These are phyloP conservation scores for Ophiodon elongatus DNA, from an alignment of 2,113 vertebrate genomes.

Conservation along the genomic window DNA sequence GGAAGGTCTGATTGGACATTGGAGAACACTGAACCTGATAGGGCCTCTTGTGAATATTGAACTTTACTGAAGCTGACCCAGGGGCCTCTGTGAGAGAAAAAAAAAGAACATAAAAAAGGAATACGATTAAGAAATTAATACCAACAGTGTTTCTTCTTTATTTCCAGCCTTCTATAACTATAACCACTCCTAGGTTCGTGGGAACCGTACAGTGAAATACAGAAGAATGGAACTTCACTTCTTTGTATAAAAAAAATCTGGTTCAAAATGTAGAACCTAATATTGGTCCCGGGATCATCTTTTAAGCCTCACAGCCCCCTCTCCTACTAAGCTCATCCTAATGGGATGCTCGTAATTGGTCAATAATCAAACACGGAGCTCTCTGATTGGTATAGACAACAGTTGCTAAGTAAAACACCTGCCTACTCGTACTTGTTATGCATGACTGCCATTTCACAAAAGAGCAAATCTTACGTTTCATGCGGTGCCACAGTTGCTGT, in stretches of 20 bases:
- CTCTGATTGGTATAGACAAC: neutral
- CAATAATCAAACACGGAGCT: neutral
- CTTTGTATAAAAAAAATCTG: neutral
- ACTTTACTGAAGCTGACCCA: constrained; percentile 88
- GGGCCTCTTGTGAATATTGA: constrained; percentile 91
- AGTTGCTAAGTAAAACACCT: neutral
- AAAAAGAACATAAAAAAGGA: neutral
- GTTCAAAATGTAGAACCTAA: neutral
- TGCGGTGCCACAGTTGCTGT: constrained; percentile 91
- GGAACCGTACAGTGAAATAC: neutral
- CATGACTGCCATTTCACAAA: neutral
- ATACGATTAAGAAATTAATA: neutral
- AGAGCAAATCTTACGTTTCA: constrained; percentile 81
- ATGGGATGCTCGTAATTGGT: neutral
- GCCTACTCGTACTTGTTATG: neutral
- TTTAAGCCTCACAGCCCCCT: neutral
- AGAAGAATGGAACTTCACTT: neutral
- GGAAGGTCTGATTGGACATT: constrained; percentile 85
- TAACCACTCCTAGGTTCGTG: neutral
- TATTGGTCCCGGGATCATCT: too few relatives aligned
- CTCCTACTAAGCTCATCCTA: neutral
- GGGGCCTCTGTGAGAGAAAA: constrained; percentile 86
- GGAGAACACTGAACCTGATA: constrained; percentile 81
- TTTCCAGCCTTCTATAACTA: neutral
- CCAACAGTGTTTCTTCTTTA: neutral